Base-by-base conservation (phyloP, 2,113 vertebrate genomes). In the Cacatua alba region DNA sequence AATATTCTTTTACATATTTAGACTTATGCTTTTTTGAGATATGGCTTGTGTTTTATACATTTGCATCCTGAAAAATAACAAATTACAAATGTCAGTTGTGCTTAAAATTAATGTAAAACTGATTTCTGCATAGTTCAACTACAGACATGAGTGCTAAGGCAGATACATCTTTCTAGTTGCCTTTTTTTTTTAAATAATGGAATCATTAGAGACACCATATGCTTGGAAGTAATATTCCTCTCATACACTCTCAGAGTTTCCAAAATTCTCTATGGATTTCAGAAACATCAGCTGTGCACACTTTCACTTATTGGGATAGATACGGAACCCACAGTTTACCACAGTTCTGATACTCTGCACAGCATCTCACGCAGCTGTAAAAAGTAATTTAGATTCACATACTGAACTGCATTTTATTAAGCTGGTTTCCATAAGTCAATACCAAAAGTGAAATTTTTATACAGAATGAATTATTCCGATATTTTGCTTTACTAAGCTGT, bases 351-450 rank as follows among this genome's bases (percentile, higher is more conserved):
- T 26, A 41, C 28, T 60, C 39, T 15, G 49, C 5, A 5, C 48
- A 59, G 26, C 25, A 8, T 3, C 12, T 14, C 39, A 25, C 0
- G 8, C 5, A 49, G 49, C 16, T 19, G 11, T 2, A 25, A 59
- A 77, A 68, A 77, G 17, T 21, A 70, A 25, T 28, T 19, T 41
- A 46, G n/a, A 78, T 51, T 63, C 9, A 12, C 0, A 1, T 43
- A 46, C 53, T 65, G 43, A 82, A n/a, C 21, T 69, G 16, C 9
- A 46, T 46, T 88, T 82, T 78, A 4, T 55, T 65, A 24, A 51
- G 35, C 8, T 82, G 37, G 5, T 86, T 86, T 35, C 51, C 17
- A 3, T 25, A 70, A 75, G 10, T 55, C 62, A 74, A 25, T 21
- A 31, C 9, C 25, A 65, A 35, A 74, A 82, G 20, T 33, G 3